Evolutionary conservation across 2,888 invertebrate genomes (phyloP).

Genomic region (Hyposoter didymator): DNA sequence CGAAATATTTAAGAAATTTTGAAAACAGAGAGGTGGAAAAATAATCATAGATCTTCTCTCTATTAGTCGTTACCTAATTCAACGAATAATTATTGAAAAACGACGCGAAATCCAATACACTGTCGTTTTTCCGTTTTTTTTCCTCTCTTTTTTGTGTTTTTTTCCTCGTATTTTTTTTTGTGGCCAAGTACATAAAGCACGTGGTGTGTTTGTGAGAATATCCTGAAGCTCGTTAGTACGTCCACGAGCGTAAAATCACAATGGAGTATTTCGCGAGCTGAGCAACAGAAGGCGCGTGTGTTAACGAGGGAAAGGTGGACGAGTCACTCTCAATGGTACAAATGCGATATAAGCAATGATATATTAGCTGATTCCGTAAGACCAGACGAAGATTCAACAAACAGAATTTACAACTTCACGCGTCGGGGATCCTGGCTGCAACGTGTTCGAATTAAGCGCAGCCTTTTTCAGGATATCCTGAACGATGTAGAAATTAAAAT

Average conservation of each 20-base stretch:
- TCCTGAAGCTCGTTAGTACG: slow-evolving; percentile 73
- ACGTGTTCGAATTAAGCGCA: neutral
- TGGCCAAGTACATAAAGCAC: slow-evolving; percentile 37
- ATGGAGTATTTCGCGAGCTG: slow-evolving; percentile 59
- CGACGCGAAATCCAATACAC: neutral
- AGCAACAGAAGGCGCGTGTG: slow-evolving; percentile 45
- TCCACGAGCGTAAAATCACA: slow-evolving; percentile 74
- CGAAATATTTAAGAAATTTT: neutral
- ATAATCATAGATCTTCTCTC: slow-evolving; percentile 59
- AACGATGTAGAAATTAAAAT: slow-evolving; percentile 1
- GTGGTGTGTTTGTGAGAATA: slow-evolving; percentile 68
- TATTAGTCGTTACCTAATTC: slow-evolving; percentile 78
- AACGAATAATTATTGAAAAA: slow-evolving; percentile 72
- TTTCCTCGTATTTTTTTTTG: neutral
- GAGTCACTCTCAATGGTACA: slow-evolving; percentile 49
- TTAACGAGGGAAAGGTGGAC: slow-evolving; percentile 69
- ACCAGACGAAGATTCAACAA: slow-evolving; percentile 46
- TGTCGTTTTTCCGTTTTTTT: slow-evolving; percentile 10
- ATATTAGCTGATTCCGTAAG: slow-evolving; percentile 57
- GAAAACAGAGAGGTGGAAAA: slow-evolving; percentile 14
- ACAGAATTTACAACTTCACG: slow-evolving; percentile 62
- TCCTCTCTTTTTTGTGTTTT: neutral
- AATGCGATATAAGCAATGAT: slow-evolving; percentile 23
- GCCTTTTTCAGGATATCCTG: slow-evolving; percentile 41
- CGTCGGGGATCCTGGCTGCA: slow-evolving; percentile 38